Evolutionary conservation across 2,113 vertebrate genomes (phyloP), one percentile per base, ranked within the genome.

Genomic region (Pygathrix nemaeus): DNA sequence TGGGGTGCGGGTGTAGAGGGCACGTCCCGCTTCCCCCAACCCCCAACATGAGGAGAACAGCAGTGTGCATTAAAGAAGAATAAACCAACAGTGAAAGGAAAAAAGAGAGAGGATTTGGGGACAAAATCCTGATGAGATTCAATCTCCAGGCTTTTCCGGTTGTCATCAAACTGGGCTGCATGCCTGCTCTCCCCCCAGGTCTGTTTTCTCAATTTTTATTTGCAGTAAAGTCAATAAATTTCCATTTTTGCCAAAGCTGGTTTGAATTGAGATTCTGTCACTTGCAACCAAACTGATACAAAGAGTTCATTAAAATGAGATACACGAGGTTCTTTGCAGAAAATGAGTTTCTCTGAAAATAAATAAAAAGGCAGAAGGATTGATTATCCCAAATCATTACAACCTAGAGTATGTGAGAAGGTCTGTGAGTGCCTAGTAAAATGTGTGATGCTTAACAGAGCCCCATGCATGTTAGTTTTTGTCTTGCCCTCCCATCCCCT

Each of bases 241-340:
- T 87, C 43, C 2, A 2, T 57, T 78, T 92, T 84, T 61, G 40
- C 64, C 81, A 5, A 66, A 94, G 72, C 68, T 18, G 14, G 5
- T 87, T 87, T 96, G 75, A 93, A 86, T 32, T 66, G 68, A 70
- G 79, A 70, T 82, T 94, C 79, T 92, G 43, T 90, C 68, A 40
- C 23, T 84, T 86, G 11, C 55, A 94, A 80, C 27, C 70, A 55
- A 72, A 90, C 10, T 27, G 70, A 72, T 61, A 48, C 20, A 48
- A 75, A 91, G 18, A 85, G 35, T 40, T 40, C 83, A 90, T 94
- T 73, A 88, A 84, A 93, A 55, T 86, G 21, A 14, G 50, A 70
- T 11, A 52, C 30, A 3, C 35, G 48, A 14, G 5, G 73, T 50
- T 6, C 68, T 94, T 90, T 38, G 61, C 80, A 96, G 70, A 16